A percentile compares a stretch with the other conserved stretches of the same genome.
Conservation (phyloP, 2,888 invertebrate species). For the Drosophila anomelani region DNA sequence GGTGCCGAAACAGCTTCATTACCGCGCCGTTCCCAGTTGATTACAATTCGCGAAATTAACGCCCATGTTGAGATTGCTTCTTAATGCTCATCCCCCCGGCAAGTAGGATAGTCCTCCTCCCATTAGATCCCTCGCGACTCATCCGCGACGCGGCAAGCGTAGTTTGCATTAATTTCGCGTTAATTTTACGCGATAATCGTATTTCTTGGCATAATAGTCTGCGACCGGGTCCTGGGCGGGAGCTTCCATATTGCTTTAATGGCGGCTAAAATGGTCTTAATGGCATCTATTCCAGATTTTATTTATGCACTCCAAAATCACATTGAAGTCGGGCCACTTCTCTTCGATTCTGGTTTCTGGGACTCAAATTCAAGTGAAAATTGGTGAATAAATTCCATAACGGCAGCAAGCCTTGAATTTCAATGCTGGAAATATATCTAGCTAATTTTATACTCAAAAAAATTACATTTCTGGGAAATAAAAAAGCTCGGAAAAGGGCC, state of each 20-base stretch:
- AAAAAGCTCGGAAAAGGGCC: neutral
- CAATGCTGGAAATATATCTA: neutral
- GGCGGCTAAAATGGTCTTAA: constrained; percentile 75
- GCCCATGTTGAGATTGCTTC: constrained; percentile 58
- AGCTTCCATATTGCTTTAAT: constrained; percentile 74
- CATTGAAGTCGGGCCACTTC: constrained; percentile 49
- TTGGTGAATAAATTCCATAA: constrained; percentile 9
- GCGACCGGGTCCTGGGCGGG: constrained; percentile 28
- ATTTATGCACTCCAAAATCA: constrained; percentile 77
- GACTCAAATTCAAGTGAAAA: constrained; percentile 12
- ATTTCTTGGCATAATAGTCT: constrained; percentile 58
- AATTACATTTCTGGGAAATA: constrained; percentile 2
- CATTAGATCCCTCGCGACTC: constrained; percentile 2
- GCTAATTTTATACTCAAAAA: neutral
- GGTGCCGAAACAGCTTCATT: constrained; percentile 62
- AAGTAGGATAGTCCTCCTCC: constrained; percentile 10
- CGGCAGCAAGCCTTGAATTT: neutral
- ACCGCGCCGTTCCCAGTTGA: constrained; percentile 45
- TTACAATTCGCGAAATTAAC: constrained; percentile 63
- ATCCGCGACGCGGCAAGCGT: constrained; percentile 49
- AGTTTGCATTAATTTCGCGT: constrained; percentile 79
- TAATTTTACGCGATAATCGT: constrained; percentile 75
- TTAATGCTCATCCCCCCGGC: constrained; percentile 39
- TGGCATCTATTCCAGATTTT: constrained; percentile 77
- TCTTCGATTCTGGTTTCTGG: neutral